Base-by-base conservation (phyloP, 2,797 vertebrate genomes). In the Poeciliopsis gracilis region DNA sequence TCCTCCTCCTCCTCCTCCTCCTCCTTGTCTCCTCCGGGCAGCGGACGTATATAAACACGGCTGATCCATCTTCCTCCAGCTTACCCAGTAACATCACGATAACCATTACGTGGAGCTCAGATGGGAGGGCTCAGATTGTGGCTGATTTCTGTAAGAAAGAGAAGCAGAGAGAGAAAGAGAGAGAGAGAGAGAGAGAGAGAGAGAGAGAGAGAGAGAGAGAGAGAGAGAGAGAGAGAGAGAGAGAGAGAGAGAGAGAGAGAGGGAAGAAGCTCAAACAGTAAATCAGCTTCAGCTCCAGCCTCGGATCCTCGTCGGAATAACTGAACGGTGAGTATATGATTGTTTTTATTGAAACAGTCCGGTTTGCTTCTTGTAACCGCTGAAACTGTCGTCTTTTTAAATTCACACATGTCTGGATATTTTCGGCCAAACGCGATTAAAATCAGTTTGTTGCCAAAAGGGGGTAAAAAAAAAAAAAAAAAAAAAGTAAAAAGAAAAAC, bases 1-100 rank as follows among this genome's bases (percentile, higher is more conserved):
- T 30, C 92, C 89, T 81, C 92, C 94, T 83, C 88, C 90, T 38
- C 38, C 38, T 38, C 38, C 38, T 38, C 5, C 38, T 83, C 88
- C 90, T 77, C 81, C 87, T 88, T 72, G 86, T 91, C 90, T 86
- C 73, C 90, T 88, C 85, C 84, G 86, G 85, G 90, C 91, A 85
- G 87, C 89, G 84, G 89, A 91, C 90, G 90, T 94, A 94, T 94
- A 94, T 93, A 95, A 94, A 91, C 91, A 89, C 88, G 77, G 41
- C 86, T 71, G 91, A 89, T 91, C 91, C 90, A 89, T 94, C 92
- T 89, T 89, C 89, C 90, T 77, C 88, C 89, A 92, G 93, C 91
- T 76, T 93, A 88, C 94, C 94, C 91, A 89, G 93, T 94, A 94
- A 94, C 94, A 94, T 93, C 90, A 87, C 25, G 81, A 87, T 53